phyloP scores from a whole-genome alignment of 1,140 invertebrate genomes.

The Dolichoris vasculosae region DNA sequence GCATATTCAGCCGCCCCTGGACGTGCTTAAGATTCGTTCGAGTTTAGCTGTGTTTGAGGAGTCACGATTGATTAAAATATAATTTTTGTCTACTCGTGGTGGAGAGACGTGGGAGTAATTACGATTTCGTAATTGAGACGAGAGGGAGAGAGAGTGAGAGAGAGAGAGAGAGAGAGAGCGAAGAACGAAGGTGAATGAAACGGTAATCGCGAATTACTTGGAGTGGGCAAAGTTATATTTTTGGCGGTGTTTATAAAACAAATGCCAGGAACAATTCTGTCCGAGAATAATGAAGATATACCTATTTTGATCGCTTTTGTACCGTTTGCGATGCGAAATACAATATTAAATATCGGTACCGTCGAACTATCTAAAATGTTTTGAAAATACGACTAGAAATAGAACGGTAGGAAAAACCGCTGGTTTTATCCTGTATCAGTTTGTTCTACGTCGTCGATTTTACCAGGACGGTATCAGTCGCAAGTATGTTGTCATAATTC shows the following conservation, averaged over 20 bases:
- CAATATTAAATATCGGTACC: background rate
- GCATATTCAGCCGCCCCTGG: background rate
- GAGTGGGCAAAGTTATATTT: background rate
- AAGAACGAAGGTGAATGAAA: too few species aligned
- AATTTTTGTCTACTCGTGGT: background rate
- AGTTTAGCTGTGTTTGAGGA: background rate
- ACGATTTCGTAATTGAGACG: background rate
- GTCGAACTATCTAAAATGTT: background rate
- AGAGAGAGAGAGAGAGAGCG: too few species aligned
- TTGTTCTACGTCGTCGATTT: background rate
- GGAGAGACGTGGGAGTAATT: too few species aligned
- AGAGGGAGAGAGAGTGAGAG: too few species aligned
- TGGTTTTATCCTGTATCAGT: background rate
- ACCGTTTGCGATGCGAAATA: background rate
- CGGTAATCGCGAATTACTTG: background rate
- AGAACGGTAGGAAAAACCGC: background rate
- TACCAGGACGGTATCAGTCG: background rate
- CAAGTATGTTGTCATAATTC: background rate
- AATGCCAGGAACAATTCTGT: background rate
- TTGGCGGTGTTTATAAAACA: background rate
- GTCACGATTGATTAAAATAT: background rate
- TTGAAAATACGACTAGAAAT: background rate
- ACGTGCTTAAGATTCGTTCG: background rate
- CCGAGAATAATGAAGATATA: background rate
- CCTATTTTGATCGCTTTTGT: slow-evolving; percentile 2